Evolutionary conservation across 2,888 invertebrate species (phyloP), one percentile per base, ranked within the genome.

Genomic region (Shargacucullia verbasci): DNA sequence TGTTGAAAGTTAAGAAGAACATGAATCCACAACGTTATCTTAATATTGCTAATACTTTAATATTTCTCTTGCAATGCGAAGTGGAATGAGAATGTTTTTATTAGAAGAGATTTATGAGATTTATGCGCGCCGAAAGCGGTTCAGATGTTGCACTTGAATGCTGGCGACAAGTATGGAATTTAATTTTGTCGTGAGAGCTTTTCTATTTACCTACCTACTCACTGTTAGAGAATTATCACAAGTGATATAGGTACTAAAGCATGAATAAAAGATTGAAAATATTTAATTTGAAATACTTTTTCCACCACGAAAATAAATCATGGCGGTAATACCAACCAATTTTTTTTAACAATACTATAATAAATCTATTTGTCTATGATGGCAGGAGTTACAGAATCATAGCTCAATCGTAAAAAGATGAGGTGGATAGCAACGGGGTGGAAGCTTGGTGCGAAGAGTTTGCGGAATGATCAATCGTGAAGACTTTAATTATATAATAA

Each of bases 81-180:
- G 71, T 76, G 73, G 72, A 76, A 79, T 74, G 66, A 67, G 73
- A 80, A 82, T 78, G 78, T 80, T 85, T 83, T 82, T 82, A 84
- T 82, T 81, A 80, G 75, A 73, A 76, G 60, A 83, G 75, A 81
- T 80, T 76, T 80, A 82, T 78, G 76, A 72, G 74, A 75, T 79
- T 76, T 78, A 80, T 82, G 75, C 75, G 66, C 73, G 64, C 59
- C 68, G 55, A 80, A 85, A 83, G 80, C 79, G 78, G 76, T 79
- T 79, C 74, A 76, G 79, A 74, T 77, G 82, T 75, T 79, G 80
- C 81, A 86, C 72, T 76, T 78, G 79, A 81, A 86, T 79, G 81
- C 73, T 79, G 68, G 76, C 76, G 79, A 80, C 81, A 81, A 82
- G 82, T 79, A 79, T 79, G 84, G 86, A 86, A 86, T 87, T 86